Base-by-base conservation (phyloP, 2,797 vertebrate genomes). In the Sternarchorhynchus goeldii region DNA sequence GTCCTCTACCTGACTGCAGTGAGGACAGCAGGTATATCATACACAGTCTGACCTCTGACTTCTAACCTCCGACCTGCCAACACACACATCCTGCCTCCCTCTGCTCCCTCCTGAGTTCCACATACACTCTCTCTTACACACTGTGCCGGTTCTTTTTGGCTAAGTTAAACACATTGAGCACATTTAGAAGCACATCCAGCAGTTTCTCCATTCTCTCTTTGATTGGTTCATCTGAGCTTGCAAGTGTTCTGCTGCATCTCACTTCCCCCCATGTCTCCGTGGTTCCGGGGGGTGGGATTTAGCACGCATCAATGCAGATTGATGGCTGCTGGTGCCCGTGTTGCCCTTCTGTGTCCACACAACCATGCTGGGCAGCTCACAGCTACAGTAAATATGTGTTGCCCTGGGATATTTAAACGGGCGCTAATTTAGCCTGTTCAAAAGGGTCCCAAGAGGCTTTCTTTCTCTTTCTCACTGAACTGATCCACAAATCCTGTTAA, bases 1-100 rank as follows among this genome's bases (percentile, higher is more conserved):
- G 66, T 0, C 0, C 5, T 12, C 74, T 57, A 62, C 79, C 71
- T 25, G 63, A 88, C 1, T 78, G 36, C 25, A 83, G 56, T 58
- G 87, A 89, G 2, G 89, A 90, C 64, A 90, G 34, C 74, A 88
- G 93, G 92, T 93, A 80, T 84, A 92, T 90, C 84, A 53, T 32
- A 58, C 65, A 34, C 65, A 80, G 57, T 57, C 73, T 69, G 39
- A 56, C 63, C 56, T 16, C 58, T 73, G 32, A 83, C 70, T 39
- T 29, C 17, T 68, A 14, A 45, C 57, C 67, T 83, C 17, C 75
- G 55, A 57, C 57, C 64, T 45, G n/a, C 41, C 17, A 20, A 16
- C 45, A 41, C 39, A 73, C 29, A 73, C 29, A 70, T 36, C 45
- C 67, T 20, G 16, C 73, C 69, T 34, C 73, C 64, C 71, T 78